Conservation (phyloP, 1,140 invertebrate genomes). For the Hyphantria cunea region DNA sequence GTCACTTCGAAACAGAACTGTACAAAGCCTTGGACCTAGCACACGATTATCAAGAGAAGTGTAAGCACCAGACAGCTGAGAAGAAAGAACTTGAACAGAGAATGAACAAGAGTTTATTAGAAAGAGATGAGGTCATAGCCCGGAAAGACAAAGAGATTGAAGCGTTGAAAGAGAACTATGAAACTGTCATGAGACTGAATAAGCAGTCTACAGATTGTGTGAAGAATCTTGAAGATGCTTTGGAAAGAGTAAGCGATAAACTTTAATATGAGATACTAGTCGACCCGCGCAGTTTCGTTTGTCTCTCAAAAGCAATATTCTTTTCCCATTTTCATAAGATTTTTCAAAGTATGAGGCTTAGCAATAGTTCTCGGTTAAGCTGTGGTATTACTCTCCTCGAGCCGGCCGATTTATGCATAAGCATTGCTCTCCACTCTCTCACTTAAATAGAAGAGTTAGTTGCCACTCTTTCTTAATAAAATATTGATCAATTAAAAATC, state of each 20-base stretch:
- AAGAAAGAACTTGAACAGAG: constrained; percentile 53
- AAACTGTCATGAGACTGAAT: constrained; percentile 77
- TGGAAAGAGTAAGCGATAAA: constrained; percentile 80
- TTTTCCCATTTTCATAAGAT: too few relatives aligned
- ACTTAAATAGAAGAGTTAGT: too few relatives aligned
- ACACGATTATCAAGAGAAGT: constrained; percentile 86
- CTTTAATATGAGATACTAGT: background rate
- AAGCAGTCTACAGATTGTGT: constrained; percentile 81
- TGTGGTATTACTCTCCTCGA: too few relatives aligned
- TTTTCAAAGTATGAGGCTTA: too few relatives aligned
- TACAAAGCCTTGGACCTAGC: constrained; percentile 85
- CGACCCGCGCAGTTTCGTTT: too few relatives aligned
- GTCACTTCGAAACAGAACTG: constrained; percentile 85
- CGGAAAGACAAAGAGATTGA: constrained; percentile 74
- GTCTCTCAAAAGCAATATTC: too few relatives aligned
- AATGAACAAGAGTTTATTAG: constrained; percentile 41
- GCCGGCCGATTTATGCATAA: too few relatives aligned
- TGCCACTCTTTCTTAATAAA: too few relatives aligned
- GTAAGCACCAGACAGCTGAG: constrained; percentile 67
- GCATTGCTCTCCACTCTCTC: too few relatives aligned
- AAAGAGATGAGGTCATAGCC: constrained; percentile 50
- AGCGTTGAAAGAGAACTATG: constrained; percentile 76
- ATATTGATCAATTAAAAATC: too few relatives aligned
- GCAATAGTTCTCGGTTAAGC: too few relatives aligned
- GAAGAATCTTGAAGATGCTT: constrained; percentile 77